Percentiles rank a stretch among this genome's conserved stretches.
These are phyloP conservation scores for Motacilla alba DNA, from an alignment of 2,113 vertebrate genomes.

Conservation along the genomic window DNA sequence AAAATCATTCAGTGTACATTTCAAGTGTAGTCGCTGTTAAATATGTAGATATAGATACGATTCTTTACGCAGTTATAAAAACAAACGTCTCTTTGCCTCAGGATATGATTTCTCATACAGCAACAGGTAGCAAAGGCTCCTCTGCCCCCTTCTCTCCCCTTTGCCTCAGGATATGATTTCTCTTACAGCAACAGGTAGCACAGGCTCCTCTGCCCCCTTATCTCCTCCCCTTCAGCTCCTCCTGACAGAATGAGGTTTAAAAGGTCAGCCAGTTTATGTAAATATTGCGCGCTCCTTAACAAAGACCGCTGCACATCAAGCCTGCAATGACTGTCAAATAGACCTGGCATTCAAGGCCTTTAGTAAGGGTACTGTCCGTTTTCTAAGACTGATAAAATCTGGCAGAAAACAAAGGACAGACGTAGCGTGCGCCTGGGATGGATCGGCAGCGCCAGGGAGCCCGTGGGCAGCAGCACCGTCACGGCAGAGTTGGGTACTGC, in stretches of 20 bases:
- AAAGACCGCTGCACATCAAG: not conserved
- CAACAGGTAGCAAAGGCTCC: conserved; percentile 27
- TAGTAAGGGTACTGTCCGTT: not conserved
- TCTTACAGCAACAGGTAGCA: conserved; percentile 33
- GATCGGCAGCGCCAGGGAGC: not conserved
- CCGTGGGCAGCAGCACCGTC: not conserved
- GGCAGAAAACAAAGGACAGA: not conserved
- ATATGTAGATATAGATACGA: not conserved
- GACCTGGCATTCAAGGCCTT: not conserved
- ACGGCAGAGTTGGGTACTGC: not conserved
- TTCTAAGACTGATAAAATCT: not conserved
- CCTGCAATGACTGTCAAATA: not conserved
- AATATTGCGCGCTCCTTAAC: not conserved
- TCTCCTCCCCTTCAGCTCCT: not conserved
- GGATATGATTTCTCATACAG: not conserved
- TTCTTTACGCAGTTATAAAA: not conserved
- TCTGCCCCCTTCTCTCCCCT: no score
- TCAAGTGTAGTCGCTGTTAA: not conserved
- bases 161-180: not conserved
- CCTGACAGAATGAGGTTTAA: not conserved
- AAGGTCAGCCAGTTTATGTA: not conserved
- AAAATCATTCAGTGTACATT: not conserved
- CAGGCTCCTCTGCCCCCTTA: not conserved
- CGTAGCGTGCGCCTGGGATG: not conserved
- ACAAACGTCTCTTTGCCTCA: not conserved